A percentile compares a stretch with the other conserved stretches of the same genome.
phyloP scores from a whole-genome alignment of 2,888 invertebrate genomes.

The Lordiphosa fenestrarum region DNA sequence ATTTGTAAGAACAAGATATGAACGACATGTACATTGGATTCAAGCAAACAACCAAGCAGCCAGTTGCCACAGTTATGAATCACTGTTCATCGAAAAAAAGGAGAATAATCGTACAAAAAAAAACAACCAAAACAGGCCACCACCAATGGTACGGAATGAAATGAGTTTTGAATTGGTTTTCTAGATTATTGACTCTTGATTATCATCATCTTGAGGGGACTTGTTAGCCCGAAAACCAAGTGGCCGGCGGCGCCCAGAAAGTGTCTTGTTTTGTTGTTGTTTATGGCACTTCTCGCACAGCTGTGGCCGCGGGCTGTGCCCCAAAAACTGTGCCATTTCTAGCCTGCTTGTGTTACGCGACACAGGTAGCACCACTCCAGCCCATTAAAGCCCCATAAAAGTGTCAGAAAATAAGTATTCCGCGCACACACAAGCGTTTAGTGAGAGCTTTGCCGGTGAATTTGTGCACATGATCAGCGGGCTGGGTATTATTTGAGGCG shows the following conservation, averaged over 20 bases:
- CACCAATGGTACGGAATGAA: neutral
- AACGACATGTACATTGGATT: conserved; percentile 72
- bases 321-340: conserved; percentile 58
- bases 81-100: conserved; percentile 41
- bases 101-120: neutral
- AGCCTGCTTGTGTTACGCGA: conserved; percentile 62
- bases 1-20: conserved; percentile 71
- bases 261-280: conserved; percentile 30
- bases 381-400: conserved; percentile 63
- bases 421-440: conserved; percentile 37
- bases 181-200: conserved; percentile 65
- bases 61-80: conserved; percentile 55
- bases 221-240: conserved; percentile 50
- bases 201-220: conserved; percentile 46
- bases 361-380: conserved; percentile 6
- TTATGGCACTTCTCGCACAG: conserved; percentile 36
- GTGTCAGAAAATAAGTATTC: conserved; percentile 50
- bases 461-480: conserved; percentile 18
- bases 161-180: conserved; percentile 16
- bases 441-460: conserved; percentile 33
- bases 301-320: conserved; percentile 31
- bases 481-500: conserved; percentile 41
- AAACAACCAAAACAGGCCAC: neutral
- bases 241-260: conserved; percentile 22
- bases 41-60: conserved; percentile 52